A percentile compares a stretch with the other conserved stretches of the same genome.
phyloP scores from a whole-genome alignment of 2,888 invertebrate species.

The Oligia latruncula region DNA sequence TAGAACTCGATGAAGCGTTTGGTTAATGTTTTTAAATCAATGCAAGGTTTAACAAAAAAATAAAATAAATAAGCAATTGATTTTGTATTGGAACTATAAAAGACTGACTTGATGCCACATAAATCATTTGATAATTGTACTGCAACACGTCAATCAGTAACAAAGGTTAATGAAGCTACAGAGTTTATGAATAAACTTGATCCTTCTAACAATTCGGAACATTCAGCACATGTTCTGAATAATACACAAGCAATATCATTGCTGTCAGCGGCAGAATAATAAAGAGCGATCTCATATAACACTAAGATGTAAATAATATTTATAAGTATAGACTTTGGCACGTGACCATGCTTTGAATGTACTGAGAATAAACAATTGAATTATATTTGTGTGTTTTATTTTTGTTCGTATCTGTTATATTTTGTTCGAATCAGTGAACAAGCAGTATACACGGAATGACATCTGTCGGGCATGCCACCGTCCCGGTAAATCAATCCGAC shows the following conservation, averaged over 20 bases:
- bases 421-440: background rate
- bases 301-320: conserved; percentile 72
- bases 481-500: no score
- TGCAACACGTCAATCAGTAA: background rate
- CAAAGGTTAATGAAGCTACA: background rate
- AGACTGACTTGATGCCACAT: background rate
- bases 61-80: background rate
- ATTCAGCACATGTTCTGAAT: conserved; percentile 37
- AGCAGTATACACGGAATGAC: background rate
- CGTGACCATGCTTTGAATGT: conserved; percentile 87
- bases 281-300: conserved; percentile 61
- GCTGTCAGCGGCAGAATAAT: conserved; percentile 54
- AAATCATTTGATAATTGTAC: background rate
- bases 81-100: background rate
- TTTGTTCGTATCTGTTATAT: background rate
- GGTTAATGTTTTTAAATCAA: background rate
- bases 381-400: conserved; percentile 72
- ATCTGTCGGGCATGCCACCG: no score
- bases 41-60: background rate
- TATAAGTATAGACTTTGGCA: conserved; percentile 84
- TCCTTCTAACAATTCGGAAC: conserved; percentile 8
- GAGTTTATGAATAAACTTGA: background rate
- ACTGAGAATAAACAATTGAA: conserved; percentile 86
- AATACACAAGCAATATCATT: conserved; percentile 37
- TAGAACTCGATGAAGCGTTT: background rate